These are phyloP conservation scores for Patella vulgata DNA, from an alignment of 1,140 invertebrate species.

Conservation along the genomic window DNA sequence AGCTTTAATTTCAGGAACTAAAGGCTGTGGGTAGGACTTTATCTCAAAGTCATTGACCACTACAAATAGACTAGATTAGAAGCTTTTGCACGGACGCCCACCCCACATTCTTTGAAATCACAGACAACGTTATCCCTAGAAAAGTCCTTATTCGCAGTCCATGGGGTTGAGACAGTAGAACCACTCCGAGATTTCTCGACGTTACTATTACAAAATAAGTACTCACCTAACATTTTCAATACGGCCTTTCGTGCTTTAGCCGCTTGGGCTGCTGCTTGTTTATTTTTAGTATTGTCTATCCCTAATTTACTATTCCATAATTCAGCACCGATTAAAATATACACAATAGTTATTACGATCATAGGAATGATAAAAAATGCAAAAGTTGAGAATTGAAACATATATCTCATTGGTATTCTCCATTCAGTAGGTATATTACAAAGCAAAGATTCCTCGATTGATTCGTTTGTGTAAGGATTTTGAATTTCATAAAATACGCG, in stretches of 20 bases:
- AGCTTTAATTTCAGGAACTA: no score
- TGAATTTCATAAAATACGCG: slow-evolving; percentile 36
- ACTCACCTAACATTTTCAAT: slow-evolving; percentile 62
- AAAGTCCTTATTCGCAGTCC: no score
- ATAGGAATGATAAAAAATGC: slow-evolving; percentile 64
- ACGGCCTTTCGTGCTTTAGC: slow-evolving; percentile 58
- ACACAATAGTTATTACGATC: slow-evolving; percentile 60
- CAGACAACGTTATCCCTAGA: no score
- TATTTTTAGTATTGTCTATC: slow-evolving; percentile 32
- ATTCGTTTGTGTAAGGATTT: slow-evolving; percentile 34
- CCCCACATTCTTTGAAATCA: no score
- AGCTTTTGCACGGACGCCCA: no score
- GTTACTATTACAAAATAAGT: no score
- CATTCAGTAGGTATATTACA: slow-evolving; percentile 44
- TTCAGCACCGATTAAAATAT: slow-evolving; percentile 60
- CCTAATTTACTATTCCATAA: slow-evolving; percentile 35
- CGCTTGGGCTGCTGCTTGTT: slow-evolving; percentile 29
- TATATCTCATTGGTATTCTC: slow-evolving; percentile 31
- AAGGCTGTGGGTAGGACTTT: no score
- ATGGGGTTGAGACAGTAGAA: no score
- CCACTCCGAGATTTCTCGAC: no score
- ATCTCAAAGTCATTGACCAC: no score
- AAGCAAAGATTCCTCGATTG: slow-evolving; percentile 32
- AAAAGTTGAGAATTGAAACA: slow-evolving; percentile 58
- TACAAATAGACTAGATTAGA: no score